Evolutionary conservation across 2,888 invertebrate species (phyloP).

Genomic region (Poecilus cupreus): DNA sequence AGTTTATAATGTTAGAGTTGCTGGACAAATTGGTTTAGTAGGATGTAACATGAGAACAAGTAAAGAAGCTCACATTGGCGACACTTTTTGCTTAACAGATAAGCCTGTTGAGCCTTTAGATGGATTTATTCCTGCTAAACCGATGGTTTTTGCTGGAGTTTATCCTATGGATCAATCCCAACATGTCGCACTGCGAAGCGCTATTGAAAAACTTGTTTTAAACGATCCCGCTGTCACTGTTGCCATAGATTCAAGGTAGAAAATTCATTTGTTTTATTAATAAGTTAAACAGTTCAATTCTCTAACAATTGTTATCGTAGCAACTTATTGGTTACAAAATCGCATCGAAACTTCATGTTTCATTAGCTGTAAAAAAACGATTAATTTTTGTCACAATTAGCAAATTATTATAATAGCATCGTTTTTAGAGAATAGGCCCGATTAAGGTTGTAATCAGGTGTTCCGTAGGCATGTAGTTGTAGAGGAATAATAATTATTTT

Average conservation of each 20-base stretch:
- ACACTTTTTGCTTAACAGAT: constrained; percentile 80
- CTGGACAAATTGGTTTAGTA: constrained; percentile 96
- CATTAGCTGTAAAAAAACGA: too few species aligned
- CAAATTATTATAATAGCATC: too few species aligned
- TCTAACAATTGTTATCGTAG: too few species aligned
- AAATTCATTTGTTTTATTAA: too few species aligned
- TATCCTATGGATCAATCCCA: constrained; percentile 95
- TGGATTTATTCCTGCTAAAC: constrained; percentile 81
- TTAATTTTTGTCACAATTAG: too few species aligned
- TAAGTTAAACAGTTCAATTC: too few species aligned
- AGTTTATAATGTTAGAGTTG: constrained; percentile 73
- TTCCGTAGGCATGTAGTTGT: too few species aligned
- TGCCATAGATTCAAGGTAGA: constrained; percentile 85
- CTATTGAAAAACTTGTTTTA: constrained; percentile 92
- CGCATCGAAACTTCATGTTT: too few species aligned
- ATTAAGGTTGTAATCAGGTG: too few species aligned
- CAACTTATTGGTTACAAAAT: too few species aligned
- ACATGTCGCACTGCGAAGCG: constrained; percentile 81
- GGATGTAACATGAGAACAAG: constrained; percentile 86
- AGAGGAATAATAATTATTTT: too few species aligned
- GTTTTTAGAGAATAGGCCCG: too few species aligned
- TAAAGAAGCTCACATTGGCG: constrained; percentile 85
- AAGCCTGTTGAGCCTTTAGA: constrained; percentile 76
- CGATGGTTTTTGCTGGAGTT: constrained; percentile 92
- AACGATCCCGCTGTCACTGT: constrained; percentile 96